Percentiles rank a stretch among this genome's conserved stretches.
Conservation (phyloP, 2,888 invertebrate genomes). For the Brachypterus glaber region DNA sequence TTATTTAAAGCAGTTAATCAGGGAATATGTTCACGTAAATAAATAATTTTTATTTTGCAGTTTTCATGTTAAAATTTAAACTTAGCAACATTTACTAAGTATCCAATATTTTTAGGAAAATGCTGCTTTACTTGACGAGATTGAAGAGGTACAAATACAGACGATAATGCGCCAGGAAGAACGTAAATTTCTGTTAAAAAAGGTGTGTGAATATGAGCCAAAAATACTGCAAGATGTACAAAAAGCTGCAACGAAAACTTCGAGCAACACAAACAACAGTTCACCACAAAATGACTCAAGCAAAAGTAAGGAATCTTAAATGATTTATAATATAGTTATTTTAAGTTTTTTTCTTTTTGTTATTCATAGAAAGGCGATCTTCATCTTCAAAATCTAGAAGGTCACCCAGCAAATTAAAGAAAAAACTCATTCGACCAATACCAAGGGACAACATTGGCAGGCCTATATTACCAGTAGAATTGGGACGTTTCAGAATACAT, state of each 20-base stretch:
- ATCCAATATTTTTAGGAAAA: constrained; percentile 53
- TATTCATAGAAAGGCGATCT: constrained; percentile 21
- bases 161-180: constrained; percentile 73
- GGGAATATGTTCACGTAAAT: constrained; percentile 59
- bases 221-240: constrained; percentile 38
- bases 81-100: constrained; percentile 1
- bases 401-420: constrained; percentile 31
- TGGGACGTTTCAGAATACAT: constrained; percentile 62
- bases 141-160: constrained; percentile 74
- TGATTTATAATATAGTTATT: neutral
- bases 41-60: neutral
- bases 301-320: constrained; percentile 21
- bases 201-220: constrained; percentile 59
- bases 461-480: constrained; percentile 62
- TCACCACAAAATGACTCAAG: constrained; percentile 22
- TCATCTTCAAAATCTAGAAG: constrained; percentile 23
- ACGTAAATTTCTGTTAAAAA: constrained; percentile 67
- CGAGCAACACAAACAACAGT: constrained; percentile 5
- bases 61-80: neutral
- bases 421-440: constrained; percentile 51
- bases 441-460: constrained; percentile 56
- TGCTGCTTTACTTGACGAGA: constrained; percentile 80
- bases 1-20: constrained; percentile 52
- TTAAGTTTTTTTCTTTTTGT: constrained; percentile 1
- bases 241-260: constrained; percentile 19